Conservation (phyloP, 1,140 invertebrate genomes). For the Halesus radiatus region DNA sequence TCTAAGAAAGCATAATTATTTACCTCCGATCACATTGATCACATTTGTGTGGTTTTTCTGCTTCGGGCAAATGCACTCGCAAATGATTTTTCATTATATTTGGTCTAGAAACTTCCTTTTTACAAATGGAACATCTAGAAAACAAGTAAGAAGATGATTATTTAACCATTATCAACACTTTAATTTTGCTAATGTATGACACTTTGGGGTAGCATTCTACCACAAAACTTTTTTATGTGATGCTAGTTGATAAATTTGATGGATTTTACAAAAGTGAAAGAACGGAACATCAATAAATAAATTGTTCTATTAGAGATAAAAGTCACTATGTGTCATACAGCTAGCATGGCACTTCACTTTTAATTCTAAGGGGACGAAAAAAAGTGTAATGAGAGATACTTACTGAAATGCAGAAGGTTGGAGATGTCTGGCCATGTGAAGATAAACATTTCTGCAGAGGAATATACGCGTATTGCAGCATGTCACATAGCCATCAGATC, state of each 20-base stretch:
- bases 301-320: too few relatives aligned
- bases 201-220: too few relatives aligned
- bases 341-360: too few relatives aligned
- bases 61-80: slow-evolving; percentile 49
- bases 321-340: too few relatives aligned
- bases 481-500: slow-evolving; percentile 43
- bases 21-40: slow-evolving; percentile 48
- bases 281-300: too few relatives aligned
- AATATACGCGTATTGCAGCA: slow-evolving; percentile 47
- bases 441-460: slow-evolving; percentile 36
- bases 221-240: too few relatives aligned
- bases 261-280: too few relatives aligned
- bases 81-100: slow-evolving; percentile 49
- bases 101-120: slow-evolving; percentile 49
- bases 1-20: neutral
- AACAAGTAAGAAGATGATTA: neutral
- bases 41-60: slow-evolving; percentile 51
- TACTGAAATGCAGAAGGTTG: slow-evolving; percentile 54
- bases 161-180: too few relatives aligned
- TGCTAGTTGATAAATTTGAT: too few relatives aligned
- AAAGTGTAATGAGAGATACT: slow-evolving; percentile 10
- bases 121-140: slow-evolving; percentile 50
- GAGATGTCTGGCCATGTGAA: slow-evolving; percentile 51
- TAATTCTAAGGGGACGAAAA: too few relatives aligned
- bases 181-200: too few relatives aligned